Evolutionary conservation across 2,113 vertebrate species (phyloP), one percentile per base, ranked within the genome.

Genomic region (Pteropus alecto): DNA sequence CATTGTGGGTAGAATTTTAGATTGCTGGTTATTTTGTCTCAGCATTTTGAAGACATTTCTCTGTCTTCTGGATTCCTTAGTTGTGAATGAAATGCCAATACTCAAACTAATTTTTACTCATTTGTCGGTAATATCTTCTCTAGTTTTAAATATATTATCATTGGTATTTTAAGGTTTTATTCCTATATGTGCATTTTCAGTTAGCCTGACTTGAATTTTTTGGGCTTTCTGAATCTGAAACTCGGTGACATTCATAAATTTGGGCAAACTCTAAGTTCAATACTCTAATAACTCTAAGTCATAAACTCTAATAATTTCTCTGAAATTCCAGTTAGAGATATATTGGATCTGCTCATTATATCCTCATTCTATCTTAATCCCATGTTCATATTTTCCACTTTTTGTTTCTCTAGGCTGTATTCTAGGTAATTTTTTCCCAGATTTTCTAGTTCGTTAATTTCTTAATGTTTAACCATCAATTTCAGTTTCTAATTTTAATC

Each of bases 251-350:
- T 68, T 87, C 41, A 70, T 63, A 86, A 86, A 92, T 74, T 33
- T 76, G 58, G 56, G 19, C 70, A 74, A 85, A 79, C 22, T 94
- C 18, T 61, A 71, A 68, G 38, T 83, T 71, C 87, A 79, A 79
- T 54, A 21, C 22, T 56, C 85, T 76, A 93, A 71, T 77, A 85
- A 79, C 33, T 94, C 22, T 61, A 71, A 74, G 46, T 83, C 77
- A 90, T 74, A 79, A 61, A 21, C 22, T 56, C 85, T 76, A 93
- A 71, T 77, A 87, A 92, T 56, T 92, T 89, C 30, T 94, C 58
- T 82, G n/a, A 89, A 92, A 94, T 94, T 94, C 33, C 60, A 89
- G 26, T 61, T 90, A 81, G 35, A 88, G 30, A 82, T 61, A 87
- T 65, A 43, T 54, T 68, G 28, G n/a, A 78, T 33, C 22, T 79